Evolutionary conservation across 2,113 vertebrate species (phyloP), one percentile per base, ranked within the genome.

Genomic region (Echinops telfairi): DNA sequence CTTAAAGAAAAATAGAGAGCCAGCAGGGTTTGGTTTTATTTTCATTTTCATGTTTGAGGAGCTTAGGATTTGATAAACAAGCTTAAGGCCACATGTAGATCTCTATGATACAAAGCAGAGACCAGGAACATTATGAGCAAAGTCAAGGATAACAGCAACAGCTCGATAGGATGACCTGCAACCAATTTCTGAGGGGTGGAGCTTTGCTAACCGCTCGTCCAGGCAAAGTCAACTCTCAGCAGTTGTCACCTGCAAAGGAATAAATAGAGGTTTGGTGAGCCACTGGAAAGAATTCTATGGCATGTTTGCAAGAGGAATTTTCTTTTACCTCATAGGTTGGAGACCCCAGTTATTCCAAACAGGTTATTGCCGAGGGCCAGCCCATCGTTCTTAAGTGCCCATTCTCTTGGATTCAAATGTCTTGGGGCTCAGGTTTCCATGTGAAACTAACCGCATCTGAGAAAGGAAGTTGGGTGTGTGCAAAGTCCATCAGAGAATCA

Each of bases 251-350:
- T 3, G 71, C 58, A 36, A 17, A 31, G 33, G 4, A 14, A 73
- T 40, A 66, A 31, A 75, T 16, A 47, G 27, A 29, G 0, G 17
- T 25, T 31, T 8, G 10, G 4, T 7, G 1, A 4, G 9, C 0
- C 31, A 0, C 2, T 86, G n/a, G 64, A 8, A 47, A 25, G 43
- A 53, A 53, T 53, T 36, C 8, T 70, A 40, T 73, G 9, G 1
- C 27, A 79, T 5, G 14, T 19, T 84, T 93, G 70, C 20, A 88
- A 2, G 1, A 1, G 11, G 1, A 33, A n/a, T 25, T 5, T 57
- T 83, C 95, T 76, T 25, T 83, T 1, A 64, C 10, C 15, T 89
- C 3, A 0, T 25, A 62, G 19, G 60, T 62, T 62, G 60, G 60
- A 62, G 60, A 23, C 47, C 47, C 10, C 47, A 85, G 4, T 6